These are phyloP conservation scores for Ceratina australensis DNA, from an alignment of 1,140 invertebrate species.

Conservation along the genomic window DNA sequence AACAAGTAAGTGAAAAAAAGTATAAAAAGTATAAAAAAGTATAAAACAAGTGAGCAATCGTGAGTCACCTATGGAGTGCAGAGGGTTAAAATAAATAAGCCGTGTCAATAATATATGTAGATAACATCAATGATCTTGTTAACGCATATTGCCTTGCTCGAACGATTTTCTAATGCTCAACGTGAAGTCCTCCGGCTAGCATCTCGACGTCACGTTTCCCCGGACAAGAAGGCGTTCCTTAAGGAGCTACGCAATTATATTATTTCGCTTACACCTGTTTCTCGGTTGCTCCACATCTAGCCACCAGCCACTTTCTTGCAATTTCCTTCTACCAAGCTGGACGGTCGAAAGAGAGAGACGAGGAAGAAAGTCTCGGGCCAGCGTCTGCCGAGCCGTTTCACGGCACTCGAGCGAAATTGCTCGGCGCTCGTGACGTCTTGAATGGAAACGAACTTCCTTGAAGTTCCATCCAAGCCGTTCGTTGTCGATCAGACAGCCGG, in stretches of 20 bases:
- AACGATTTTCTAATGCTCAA: constrained; percentile 39
- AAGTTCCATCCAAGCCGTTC: constrained; percentile 42
- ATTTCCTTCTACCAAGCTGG: constrained; percentile 24
- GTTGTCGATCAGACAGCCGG: constrained; percentile 22
- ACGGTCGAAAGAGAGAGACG: neutral
- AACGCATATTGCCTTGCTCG: neutral
- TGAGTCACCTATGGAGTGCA: too few relatives aligned
- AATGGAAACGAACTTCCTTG: constrained; percentile 51
- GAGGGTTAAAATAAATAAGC: too few relatives aligned
- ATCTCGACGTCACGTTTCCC: neutral
- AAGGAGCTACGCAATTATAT: constrained; percentile 57
- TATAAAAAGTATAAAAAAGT: too few relatives aligned
- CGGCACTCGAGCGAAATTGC: constrained; percentile 39
- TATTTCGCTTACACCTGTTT: constrained; percentile 40
- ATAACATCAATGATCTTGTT: neutral
- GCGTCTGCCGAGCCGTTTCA: constrained; percentile 19
- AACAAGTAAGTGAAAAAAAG: too few relatives aligned
- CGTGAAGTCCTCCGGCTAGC: constrained; percentile 19
- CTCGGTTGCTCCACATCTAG: constrained; percentile 14
- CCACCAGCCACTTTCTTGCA: constrained; percentile 34
- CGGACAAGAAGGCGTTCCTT: constrained; percentile 47
- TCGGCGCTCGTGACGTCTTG: constrained; percentile 27
- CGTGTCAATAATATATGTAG: too few relatives aligned
- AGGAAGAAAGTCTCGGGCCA: neutral
- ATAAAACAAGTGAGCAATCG: too few relatives aligned